Evolutionary conservation across 2,888 invertebrate species (phyloP).

Genomic region (Apoderus coryli): DNA sequence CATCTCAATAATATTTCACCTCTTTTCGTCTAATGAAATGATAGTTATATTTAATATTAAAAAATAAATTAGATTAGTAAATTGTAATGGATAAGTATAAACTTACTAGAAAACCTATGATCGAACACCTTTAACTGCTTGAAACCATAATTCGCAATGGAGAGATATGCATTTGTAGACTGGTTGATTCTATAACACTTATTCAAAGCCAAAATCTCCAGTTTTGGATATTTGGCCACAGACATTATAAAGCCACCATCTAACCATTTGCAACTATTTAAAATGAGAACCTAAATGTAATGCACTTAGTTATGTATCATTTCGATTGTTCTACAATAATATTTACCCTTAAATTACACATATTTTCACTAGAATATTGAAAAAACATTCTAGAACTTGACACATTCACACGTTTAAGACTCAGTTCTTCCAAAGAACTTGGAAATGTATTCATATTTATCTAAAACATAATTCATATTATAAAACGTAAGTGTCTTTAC

Average conservation of each 20-base stretch:
- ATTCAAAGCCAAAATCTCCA: conserved; percentile 46
- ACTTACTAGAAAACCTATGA: conserved; percentile 27
- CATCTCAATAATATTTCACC: too few relatives aligned
- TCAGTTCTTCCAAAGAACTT: conserved; percentile 41
- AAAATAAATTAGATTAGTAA: neutral
- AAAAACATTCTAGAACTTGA: conserved; percentile 24
- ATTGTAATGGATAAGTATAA: neutral
- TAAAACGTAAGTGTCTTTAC: neutral
- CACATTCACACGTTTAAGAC: conserved; percentile 35
- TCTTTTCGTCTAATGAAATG: too few relatives aligned
- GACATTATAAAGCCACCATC: conserved; percentile 57
- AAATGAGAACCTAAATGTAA: conserved; percentile 43
- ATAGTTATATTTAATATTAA: neutral
- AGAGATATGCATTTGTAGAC: conserved; percentile 56
- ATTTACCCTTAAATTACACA: conserved; percentile 21
- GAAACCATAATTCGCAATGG: conserved; percentile 60
- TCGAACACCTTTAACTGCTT: conserved; percentile 34
- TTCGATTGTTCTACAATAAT: neutral
- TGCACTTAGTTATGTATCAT: conserved; percentile 4
- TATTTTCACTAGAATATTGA: conserved; percentile 18
- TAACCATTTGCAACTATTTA: conserved; percentile 62
- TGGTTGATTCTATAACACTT: conserved; percentile 48
- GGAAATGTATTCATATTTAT: conserved; percentile 51
- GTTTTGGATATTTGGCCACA: conserved; percentile 49
- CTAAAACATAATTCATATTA: conserved; percentile 32